Conservation (phyloP, 2,797 vertebrate genomes). For the Lindbergichthys nudifrons region DNA sequence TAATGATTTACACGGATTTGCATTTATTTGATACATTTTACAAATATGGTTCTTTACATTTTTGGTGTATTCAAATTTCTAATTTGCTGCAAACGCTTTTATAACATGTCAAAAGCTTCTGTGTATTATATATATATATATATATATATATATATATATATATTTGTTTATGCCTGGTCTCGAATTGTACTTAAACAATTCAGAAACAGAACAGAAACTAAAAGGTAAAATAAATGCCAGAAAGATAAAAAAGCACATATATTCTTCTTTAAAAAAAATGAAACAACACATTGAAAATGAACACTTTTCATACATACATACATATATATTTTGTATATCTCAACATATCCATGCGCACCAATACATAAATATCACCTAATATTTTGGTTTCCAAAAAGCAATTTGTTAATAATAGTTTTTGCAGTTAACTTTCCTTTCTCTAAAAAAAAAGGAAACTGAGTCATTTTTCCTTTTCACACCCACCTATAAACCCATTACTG, state of each 20-base stretch:
- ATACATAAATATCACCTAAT: not conserved
- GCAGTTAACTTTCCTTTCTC: not conserved
- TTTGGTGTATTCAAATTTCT: not conserved
- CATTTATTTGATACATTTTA: not conserved
- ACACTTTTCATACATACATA: no score
- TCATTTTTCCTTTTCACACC: constrained; percentile 4
- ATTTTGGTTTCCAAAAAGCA: not conserved
- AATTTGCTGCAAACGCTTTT: not conserved
- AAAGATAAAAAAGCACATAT: not conserved
- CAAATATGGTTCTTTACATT: not conserved
- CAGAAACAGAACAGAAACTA: not conserved
- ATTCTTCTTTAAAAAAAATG: not conserved
- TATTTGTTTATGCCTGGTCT: not conserved
- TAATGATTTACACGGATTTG: not conserved
- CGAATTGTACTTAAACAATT: not conserved
- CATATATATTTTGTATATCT: not conserved
- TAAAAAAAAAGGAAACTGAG: not conserved
- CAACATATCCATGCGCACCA: not conserved
- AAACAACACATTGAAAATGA: not conserved
- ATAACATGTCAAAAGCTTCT: not conserved
- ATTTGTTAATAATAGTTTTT: constrained; percentile 19
- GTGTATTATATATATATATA: not conserved
- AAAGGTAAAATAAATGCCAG: not conserved
- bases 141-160: not conserved
- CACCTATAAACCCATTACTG: not conserved